These are phyloP conservation scores for Lasioglossum albipes DNA, from an alignment of 1,140 invertebrate species.

Conservation along the genomic window DNA sequence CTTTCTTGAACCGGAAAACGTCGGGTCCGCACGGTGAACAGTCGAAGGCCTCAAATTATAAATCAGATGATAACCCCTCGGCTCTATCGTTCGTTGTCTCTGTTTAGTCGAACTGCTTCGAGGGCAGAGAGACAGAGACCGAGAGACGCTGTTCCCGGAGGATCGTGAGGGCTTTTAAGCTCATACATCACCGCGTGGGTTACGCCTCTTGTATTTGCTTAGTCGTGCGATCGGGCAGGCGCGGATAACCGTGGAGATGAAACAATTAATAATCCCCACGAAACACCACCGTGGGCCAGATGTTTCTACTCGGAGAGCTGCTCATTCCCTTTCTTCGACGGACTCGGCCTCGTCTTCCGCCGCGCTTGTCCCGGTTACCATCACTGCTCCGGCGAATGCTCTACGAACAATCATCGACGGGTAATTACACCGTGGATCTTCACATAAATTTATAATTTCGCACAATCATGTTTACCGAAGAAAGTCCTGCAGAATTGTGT, in stretches of 20 bases:
- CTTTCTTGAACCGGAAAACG: conserved; percentile 78
- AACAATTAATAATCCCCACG: conserved; percentile 78
- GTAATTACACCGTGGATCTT: too few species aligned
- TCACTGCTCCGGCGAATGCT: conserved; percentile 12
- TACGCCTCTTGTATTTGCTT: conserved; percentile 79
- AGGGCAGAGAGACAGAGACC: conserved; percentile 30
- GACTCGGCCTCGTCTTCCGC: neutral
- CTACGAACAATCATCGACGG: neutral
- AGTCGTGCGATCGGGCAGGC: conserved; percentile 75
- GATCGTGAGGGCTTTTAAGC: conserved; percentile 78
- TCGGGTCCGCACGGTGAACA: conserved; percentile 57
- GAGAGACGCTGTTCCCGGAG: conserved; percentile 43
- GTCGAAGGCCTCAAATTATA: conserved; percentile 75
- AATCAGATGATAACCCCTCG: conserved; percentile 74
- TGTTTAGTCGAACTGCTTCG: conserved; percentile 6
- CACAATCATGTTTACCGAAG: too few species aligned
- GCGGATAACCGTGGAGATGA: conserved; percentile 77
- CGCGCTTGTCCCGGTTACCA: conserved; percentile 37
- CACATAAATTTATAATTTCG: too few species aligned
- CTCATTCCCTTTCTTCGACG: neutral
- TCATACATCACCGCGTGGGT: conserved; percentile 77
- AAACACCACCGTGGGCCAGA: conserved; percentile 66
- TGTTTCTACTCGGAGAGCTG: conserved; percentile 47
- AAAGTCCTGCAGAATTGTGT: too few species aligned
- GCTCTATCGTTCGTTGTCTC: conserved; percentile 56